Percentiles rank a stretch among this genome's conserved stretches.
Evolutionary conservation across 2,113 vertebrate species (phyloP).

Genomic region (Nannospalax galili): DNA sequence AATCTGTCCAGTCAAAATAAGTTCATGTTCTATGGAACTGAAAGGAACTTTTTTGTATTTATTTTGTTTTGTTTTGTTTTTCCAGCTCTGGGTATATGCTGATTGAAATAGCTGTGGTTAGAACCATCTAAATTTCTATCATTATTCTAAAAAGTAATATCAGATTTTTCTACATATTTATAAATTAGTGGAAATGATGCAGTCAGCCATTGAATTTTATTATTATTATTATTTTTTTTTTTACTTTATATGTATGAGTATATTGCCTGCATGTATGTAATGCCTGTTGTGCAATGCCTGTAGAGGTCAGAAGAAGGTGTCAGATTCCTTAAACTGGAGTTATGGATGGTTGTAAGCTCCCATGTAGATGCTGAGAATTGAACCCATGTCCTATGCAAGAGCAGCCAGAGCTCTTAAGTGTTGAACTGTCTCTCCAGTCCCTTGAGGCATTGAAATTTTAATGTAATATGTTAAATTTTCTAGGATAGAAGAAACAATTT

Average conservation of each 20-base stretch:
- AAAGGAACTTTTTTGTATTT: neutral
- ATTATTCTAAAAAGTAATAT: neutral
- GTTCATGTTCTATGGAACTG: neutral
- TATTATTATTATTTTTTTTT: neutral
- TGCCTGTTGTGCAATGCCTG: too few species aligned
- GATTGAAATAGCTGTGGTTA: constrained; percentile 44
- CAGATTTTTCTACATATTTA: constrained; percentile 32
- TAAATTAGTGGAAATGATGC: constrained; percentile 5
- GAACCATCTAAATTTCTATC: neutral
- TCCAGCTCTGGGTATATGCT: neutral
- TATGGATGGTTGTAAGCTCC: too few species aligned
- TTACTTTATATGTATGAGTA: too few species aligned
- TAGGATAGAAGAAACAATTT: neutral
- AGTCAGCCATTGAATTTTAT: neutral
- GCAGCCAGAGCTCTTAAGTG: too few species aligned
- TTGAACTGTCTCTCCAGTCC: too few species aligned
- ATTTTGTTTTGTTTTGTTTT: constrained; percentile 38
- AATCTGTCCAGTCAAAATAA: neutral
- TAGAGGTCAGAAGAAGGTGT: too few species aligned
- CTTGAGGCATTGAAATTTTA: too few species aligned
- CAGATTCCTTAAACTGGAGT: too few species aligned
- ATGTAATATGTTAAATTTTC: constrained; percentile 33
- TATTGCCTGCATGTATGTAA: too few species aligned
- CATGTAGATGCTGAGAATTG: too few species aligned
- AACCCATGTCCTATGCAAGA: too few species aligned